These are phyloP conservation scores for Apis mellifera DNA, from an alignment of 1,140 invertebrate species.

Conservation along the genomic window DNA sequence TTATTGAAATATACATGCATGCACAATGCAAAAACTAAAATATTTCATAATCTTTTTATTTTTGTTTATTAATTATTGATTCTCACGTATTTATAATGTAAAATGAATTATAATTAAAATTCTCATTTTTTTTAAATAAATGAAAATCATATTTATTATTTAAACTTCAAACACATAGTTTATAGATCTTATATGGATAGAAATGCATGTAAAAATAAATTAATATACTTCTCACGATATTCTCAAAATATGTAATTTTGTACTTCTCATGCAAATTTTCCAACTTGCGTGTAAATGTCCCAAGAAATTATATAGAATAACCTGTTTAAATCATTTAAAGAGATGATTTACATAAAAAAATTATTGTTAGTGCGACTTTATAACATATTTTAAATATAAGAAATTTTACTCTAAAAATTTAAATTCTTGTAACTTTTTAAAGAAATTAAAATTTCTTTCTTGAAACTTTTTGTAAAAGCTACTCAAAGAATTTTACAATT, in stretches of 20 bases:
- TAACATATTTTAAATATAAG: background rate
- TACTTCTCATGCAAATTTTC: background rate
- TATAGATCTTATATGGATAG: background rate
- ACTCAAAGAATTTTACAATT: too few species aligned
- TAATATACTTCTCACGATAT: background rate
- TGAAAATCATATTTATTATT: background rate
- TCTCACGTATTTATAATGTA: background rate
- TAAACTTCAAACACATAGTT: too few species aligned
- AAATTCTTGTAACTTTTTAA: too few species aligned
- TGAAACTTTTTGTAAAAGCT: too few species aligned
- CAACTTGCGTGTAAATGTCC: background rate
- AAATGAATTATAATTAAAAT: background rate
- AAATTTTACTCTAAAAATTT: too few species aligned
- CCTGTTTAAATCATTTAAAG: background rate
- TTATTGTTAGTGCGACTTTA: background rate
- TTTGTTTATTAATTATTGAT: background rate
- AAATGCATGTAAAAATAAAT: background rate
- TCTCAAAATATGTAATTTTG: background rate
- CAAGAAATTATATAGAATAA: background rate
- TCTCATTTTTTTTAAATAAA: background rate
- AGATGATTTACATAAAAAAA: background rate
- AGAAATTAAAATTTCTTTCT: too few species aligned
- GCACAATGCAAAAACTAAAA: background rate
- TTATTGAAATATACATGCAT: background rate
- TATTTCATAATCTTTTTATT: background rate